Evolutionary conservation across 2,797 vertebrate species (phyloP).

Genomic region (Tokudaia muenninki): DNA sequence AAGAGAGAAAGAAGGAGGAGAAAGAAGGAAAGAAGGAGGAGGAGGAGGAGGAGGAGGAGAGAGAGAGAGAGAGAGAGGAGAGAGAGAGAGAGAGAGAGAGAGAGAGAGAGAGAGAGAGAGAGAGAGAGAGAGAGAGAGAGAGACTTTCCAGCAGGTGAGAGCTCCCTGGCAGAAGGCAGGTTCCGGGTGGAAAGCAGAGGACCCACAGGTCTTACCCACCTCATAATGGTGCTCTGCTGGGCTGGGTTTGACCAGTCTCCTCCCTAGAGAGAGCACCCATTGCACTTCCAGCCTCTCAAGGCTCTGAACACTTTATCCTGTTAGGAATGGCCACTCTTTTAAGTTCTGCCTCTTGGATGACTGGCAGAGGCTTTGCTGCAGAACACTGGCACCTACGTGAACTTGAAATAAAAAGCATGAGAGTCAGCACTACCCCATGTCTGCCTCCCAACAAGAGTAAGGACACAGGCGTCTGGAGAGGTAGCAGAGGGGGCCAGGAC

Average conservation of each 20-base stretch:
- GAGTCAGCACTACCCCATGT: fast-evolving
- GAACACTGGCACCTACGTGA: too few species aligned
- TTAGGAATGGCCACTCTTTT: neutral
- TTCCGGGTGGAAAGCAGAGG: neutral
- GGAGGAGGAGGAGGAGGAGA: too few species aligned
- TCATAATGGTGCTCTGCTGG: neutral
- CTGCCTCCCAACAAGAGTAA: neutral
- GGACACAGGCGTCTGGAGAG: neutral
- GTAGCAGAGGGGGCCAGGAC: neutral
- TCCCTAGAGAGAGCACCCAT: neutral
- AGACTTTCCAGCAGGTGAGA: neutral
- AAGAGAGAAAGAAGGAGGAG: fast-evolving
- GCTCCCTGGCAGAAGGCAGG: neutral
- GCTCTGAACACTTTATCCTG: neutral
- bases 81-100: fast-evolving
- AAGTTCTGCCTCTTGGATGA: neutral
- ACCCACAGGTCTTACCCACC: neutral
- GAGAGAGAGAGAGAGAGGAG: fast-evolving
- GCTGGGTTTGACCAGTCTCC: neutral
- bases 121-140: fast-evolving
- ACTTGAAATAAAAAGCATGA: neutral
- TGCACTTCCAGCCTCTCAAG: neutral
- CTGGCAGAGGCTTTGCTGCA: neutral
- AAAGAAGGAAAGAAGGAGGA: too few species aligned
- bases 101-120: fast-evolving